Evolutionary conservation across 2,113 vertebrate genomes (phyloP).

Genomic region (Clinocottus analis): DNA sequence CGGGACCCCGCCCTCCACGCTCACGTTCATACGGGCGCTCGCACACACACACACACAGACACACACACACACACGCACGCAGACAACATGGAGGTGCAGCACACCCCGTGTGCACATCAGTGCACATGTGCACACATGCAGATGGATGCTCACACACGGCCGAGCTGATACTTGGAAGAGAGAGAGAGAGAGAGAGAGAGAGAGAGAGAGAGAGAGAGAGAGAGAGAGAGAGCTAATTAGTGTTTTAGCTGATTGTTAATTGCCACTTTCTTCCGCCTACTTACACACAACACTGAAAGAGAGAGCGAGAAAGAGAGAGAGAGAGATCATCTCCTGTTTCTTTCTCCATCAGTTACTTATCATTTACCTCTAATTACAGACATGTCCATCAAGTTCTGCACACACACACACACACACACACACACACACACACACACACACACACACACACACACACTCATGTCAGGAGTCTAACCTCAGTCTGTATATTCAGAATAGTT

Average conservation of each 20-base stretch:
- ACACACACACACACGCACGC: not conserved
- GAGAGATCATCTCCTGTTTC: constrained; percentile 3
- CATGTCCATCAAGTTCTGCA: not conserved
- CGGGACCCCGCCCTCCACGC: constrained; percentile 50
- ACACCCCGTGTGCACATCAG: not conserved
- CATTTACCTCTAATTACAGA: constrained; percentile 39
- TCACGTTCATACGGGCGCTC: not conserved
- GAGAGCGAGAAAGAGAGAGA: constrained; percentile 11
- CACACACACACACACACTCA: not conserved
- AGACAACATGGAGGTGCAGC: not conserved
- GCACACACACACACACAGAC: not conserved
- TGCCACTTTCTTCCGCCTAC: constrained; percentile 74
- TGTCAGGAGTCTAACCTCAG: not conserved
- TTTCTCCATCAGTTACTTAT: constrained; percentile 23
- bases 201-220: constrained; percentile 34
- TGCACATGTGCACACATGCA: constrained; percentile 5
- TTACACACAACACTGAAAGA: constrained; percentile 45
- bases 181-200: constrained; percentile 35
- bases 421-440: not conserved
- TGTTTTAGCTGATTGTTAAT: constrained; percentile 82
- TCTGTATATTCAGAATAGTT: not conserved
- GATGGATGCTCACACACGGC: not conserved
- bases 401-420: not conserved
- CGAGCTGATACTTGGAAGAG: constrained; percentile 15
- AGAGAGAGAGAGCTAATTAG: constrained; percentile 72